phyloP scores from a whole-genome alignment of 2,797 vertebrate species.

The Cyprinodon diabolis region DNA sequence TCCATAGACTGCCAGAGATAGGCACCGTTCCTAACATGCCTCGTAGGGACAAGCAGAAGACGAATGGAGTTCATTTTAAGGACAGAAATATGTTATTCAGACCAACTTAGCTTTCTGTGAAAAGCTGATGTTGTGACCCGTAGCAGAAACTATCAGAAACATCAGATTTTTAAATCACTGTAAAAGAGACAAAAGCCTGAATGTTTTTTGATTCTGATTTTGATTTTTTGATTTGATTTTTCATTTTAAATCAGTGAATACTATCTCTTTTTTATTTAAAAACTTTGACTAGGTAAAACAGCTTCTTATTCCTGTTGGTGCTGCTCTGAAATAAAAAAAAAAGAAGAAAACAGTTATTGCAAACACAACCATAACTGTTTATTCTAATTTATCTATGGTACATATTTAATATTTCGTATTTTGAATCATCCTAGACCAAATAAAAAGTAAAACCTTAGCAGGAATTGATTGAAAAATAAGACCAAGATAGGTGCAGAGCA shows the following conservation, averaged over 20 bases:
- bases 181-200: not conserved
- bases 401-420: not conserved
- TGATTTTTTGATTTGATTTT: not conserved
- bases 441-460: not conserved
- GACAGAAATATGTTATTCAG: not conserved
- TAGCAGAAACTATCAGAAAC: not conserved
- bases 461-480: not conserved
- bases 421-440: not conserved
- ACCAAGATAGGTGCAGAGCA: not conserved
- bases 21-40: no score
- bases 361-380: not conserved
- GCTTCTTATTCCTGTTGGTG: not conserved
- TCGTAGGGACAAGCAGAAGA: no score
- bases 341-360: not conserved
- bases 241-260: not conserved
- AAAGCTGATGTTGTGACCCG: not conserved
- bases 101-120: not conserved
- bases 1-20: no score
- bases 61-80: not conserved
- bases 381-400: not conserved
- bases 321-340: not conserved
- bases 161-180: not conserved
- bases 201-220: no score
- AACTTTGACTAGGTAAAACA: not conserved
- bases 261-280: not conserved